phyloP scores from a whole-genome alignment of 2,888 invertebrate species.

The Polydrusus cervinus region DNA sequence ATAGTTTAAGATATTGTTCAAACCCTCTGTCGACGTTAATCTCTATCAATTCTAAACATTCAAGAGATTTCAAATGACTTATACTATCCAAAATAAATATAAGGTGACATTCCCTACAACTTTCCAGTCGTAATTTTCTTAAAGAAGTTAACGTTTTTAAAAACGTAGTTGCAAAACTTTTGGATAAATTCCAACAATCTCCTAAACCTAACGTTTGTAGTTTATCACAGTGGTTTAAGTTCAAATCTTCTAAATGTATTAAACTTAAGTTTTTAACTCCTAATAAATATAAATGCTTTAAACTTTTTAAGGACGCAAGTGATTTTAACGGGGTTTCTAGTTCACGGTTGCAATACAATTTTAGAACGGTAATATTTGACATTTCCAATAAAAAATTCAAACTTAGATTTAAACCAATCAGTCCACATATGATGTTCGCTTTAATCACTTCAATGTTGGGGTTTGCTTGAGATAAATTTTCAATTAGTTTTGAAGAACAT shows the following conservation, averaged over 20 bases:
- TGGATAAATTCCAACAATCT: slow-evolving; percentile 28
- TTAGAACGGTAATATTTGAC: slow-evolving; percentile 23
- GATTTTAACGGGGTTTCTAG: slow-evolving; percentile 9
- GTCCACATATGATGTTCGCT: slow-evolving; percentile 36
- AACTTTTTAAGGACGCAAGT: slow-evolving; percentile 8
- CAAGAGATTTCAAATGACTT: slow-evolving; percentile 17
- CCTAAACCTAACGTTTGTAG: slow-evolving; percentile 28
- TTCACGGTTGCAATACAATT: slow-evolving; percentile 37
- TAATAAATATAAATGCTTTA: slow-evolving; percentile 20
- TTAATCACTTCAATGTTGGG: slow-evolving; percentile 32
- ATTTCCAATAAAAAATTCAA: slow-evolving; percentile 33
- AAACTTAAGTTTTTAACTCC: slow-evolving; percentile 31
- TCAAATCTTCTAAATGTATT: slow-evolving; percentile 17
- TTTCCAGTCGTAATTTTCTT: slow-evolving; percentile 20
- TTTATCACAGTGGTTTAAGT: background rate
- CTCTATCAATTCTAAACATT: slow-evolving; percentile 26
- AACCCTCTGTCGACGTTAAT: slow-evolving; percentile 20
- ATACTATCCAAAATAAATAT: slow-evolving; percentile 11
- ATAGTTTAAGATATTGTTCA: slow-evolving; percentile 7
- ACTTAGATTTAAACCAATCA: slow-evolving; percentile 28
- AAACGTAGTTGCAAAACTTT: slow-evolving; percentile 4
- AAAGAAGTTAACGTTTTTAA: slow-evolving; percentile 5
- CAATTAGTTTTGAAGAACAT: slow-evolving; percentile 34
- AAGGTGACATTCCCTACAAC: slow-evolving; percentile 28
- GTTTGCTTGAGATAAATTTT: slow-evolving; percentile 36